phyloP scores from a whole-genome alignment of 2,888 invertebrate genomes.

The Acanthosepion lycidas region DNA sequence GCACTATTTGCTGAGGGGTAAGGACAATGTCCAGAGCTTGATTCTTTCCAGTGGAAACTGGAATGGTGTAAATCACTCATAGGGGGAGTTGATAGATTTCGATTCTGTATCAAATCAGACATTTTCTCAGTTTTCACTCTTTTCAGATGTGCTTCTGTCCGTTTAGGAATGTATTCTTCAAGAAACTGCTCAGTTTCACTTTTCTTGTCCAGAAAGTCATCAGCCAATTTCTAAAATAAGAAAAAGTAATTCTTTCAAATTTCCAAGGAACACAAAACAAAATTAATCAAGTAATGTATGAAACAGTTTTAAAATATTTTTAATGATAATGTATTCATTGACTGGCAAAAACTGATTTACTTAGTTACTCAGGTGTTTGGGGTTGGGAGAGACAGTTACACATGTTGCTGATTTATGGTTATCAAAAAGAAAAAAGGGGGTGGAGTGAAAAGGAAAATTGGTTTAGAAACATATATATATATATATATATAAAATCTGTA shows the following conservation, averaged over 20 bases:
- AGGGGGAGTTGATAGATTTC: background rate
- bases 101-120: slow-evolving; percentile 77
- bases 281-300: no score
- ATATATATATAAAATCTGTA: no score
- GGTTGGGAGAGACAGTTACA: no score
- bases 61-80: slow-evolving; percentile 3
- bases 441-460: no score
- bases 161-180: slow-evolving; percentile 85
- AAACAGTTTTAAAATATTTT: no score
- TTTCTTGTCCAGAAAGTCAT: slow-evolving; percentile 85
- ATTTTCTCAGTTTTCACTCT: slow-evolving; percentile 96
- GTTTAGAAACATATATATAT: no score
- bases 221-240: slow-evolving; percentile 79
- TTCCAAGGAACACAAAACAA: background rate
- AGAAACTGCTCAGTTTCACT: slow-evolving; percentile 86
- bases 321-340: no score
- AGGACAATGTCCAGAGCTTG: background rate
- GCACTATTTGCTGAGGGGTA: background rate
- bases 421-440: no score
- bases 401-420: no score
- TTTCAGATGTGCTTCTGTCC: slow-evolving; percentile 86
- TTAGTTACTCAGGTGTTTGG: no score
- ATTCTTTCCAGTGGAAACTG: background rate
- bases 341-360: no score
- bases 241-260: slow-evolving; percentile 47